Evolutionary conservation across 2,113 vertebrate species (phyloP).

Genomic region (Trichechus manatus): DNA sequence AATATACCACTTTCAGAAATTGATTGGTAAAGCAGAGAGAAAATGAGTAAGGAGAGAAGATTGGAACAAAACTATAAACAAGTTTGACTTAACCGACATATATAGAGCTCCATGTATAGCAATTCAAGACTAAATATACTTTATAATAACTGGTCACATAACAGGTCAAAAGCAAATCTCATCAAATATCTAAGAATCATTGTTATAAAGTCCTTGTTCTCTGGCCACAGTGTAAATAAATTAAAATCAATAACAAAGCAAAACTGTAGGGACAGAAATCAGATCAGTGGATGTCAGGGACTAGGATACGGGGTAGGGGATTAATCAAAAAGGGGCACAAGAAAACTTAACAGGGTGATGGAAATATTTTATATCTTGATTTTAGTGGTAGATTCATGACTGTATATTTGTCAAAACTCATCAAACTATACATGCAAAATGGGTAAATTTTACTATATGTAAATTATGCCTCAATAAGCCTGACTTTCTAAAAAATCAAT

Average conservation of each 20-base stretch:
- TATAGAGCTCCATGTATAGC: neutral
- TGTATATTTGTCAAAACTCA: constrained; percentile 63
- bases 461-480: constrained; percentile 61
- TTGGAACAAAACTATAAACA: neutral
- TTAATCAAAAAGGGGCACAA: constrained; percentile 13
- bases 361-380: constrained; percentile 61
- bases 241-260: constrained; percentile 71
- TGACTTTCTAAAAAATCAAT: constrained; percentile 53
- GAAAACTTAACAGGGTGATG: neutral
- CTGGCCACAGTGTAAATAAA: constrained; percentile 50
- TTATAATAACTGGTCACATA: constrained; percentile 44
- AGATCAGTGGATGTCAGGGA: neutral
- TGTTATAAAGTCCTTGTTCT: constrained; percentile 61
- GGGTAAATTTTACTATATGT: constrained; percentile 51
- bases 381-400: constrained; percentile 19
- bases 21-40: constrained; percentile 8
- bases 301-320: neutral
- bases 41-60: neutral
- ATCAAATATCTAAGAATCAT: constrained; percentile 61
- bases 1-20: constrained; percentile 29
- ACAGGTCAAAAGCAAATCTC: constrained; percentile 62
- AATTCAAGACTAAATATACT: constrained; percentile 33
- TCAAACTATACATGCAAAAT: constrained; percentile 26
- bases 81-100: neutral
- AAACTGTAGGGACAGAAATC: constrained; percentile 63